Base-by-base conservation (phyloP, 2,113 vertebrate species). In the Gadus macrocephalus region DNA sequence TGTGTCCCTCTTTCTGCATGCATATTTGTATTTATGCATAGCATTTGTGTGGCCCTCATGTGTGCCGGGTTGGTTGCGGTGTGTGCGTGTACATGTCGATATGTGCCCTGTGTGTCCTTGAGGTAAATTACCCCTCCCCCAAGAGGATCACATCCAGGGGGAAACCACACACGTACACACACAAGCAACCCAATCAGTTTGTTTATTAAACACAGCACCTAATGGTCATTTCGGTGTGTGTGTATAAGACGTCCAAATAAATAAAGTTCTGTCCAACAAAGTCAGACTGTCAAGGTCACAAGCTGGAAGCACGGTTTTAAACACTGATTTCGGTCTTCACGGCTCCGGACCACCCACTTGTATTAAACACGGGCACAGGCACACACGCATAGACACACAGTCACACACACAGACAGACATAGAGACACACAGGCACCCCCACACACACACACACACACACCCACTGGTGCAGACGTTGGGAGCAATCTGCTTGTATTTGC, bases 141-240 rank as follows among this genome's bases (percentile, higher is more conserved):
- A 6, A 49, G 7, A 49, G 73, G 70, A 80, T 73, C 88, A 85
- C 84, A 83, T 63, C 67, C 20, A 75, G 68, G 74, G 79, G 86
- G 81, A 87, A 72, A 87, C 53, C 86, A 87, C 86, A 88, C 85
- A 72, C 86, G 76, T 85, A 86, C 85, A 82, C 80, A 65, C 58
- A 75, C 83, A 83, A 85, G 85, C 89, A 89, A 88, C 87, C 88
- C 85, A 91, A 91, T 91, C 90, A 92, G 88, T 88, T 86, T 92
- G 89, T 92, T 92, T 92, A 91, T 91, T 81, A 91, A 90, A 91
- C 86, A 89, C 87, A 81, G 87, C 89, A 89, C 87, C 89, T 90
- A 90, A 91, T 91, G 87, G 91, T 85, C 85, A 87, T 90, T 87
- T 85, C 83, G 89, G 84, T 84, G 87, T 62, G 84, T 84, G 87